Evolutionary conservation across 1,140 invertebrate genomes (phyloP), one percentile per base, ranked within the genome.

Genomic region (Paracyclopina nana): DNA sequence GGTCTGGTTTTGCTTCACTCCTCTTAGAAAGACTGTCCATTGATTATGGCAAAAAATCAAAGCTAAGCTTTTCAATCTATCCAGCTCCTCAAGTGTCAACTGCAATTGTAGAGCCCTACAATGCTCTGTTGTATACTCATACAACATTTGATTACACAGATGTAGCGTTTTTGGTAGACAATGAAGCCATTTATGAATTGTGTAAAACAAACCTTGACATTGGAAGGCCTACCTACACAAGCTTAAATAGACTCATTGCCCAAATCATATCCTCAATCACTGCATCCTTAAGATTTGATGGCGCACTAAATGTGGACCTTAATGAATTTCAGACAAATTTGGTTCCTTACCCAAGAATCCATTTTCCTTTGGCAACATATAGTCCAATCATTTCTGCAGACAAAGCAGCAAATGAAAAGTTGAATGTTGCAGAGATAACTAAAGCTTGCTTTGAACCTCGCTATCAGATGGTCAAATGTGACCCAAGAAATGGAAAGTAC

Each of bases 251-350:
- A 22, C 58, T 71, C 11, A 73, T 71, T 53, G 68, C 68, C 22
- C 72, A 72, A 58, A 82, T 85, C 57, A 81, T 85, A 2, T 83
- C 80, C 1, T 84, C 80, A 41, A 84, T 85, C 58, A 85, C 81
- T 4, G 82, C 82, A 34, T 84, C 82, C n/a, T 71, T 85, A 34
- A 68, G 68, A 31, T 69, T 70, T 54, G 71, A 79, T 53, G 78
- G 78, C 5, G 70, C 73, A 4, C 60, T 78, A 1, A 82, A 78
- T 56, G 75, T 82, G 0, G 75, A 73, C 55, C 63, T 84, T 26
- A 69, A 68, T 28, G 75, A 78, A 59, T 72, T 78, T 57, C 74
- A 76, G 60, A 78, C 75, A 22, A 78, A 78, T 61, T 64, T 78
- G 56, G 73, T 76, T 0, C 74, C 73, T 9, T 52, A 55, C 46